Evolutionary conservation across 2,113 vertebrate species (phyloP).

Genomic region (Archocentrus centrarchus): DNA sequence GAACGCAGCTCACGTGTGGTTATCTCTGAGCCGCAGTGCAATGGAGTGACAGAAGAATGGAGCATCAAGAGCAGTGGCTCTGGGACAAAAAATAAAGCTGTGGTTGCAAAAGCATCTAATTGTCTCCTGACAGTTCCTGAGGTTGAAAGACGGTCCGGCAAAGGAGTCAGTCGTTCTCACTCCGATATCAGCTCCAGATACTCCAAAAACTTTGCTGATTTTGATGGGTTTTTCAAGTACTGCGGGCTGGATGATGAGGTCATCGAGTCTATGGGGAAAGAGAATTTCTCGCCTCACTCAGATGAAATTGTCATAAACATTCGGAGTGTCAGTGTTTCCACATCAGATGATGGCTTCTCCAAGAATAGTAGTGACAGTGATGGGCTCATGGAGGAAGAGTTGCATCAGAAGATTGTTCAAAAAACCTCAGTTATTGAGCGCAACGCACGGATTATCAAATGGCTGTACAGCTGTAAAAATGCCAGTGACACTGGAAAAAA

Average conservation of each 20-base stretch:
- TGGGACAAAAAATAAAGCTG: not conserved
- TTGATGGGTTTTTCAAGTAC: slow-evolving; percentile 90
- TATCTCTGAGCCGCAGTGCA: not conserved
- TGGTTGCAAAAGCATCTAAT: not conserved
- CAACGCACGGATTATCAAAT: slow-evolving; percentile 97
- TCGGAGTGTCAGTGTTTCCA: slow-evolving; percentile 87
- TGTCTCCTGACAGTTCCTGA: slow-evolving; percentile 59
- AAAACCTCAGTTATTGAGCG: slow-evolving; percentile 91
- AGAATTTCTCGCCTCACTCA: slow-evolving; percentile 86
- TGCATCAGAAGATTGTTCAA: slow-evolving; percentile 79
- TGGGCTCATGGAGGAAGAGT: slow-evolving; percentile 85
- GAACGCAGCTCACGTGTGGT: slow-evolving; percentile 20
- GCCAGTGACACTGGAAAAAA: slow-evolving; percentile 82
- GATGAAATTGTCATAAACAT: slow-evolving; percentile 77
- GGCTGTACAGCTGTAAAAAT: slow-evolving; percentile 94
- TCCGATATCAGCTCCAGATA: slow-evolving; percentile 93
- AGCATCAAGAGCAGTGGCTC: not conserved
- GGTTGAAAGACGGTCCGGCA: slow-evolving; percentile 62
- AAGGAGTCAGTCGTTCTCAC: slow-evolving; percentile 88
- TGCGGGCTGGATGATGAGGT: slow-evolving; percentile 92
- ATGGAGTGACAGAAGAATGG: not conserved
- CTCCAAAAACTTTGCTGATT: slow-evolving; percentile 87
- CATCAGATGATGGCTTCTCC: slow-evolving; percentile 87
- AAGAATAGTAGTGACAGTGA: slow-evolving; percentile 82
- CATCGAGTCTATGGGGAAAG: slow-evolving; percentile 87